Base-by-base conservation (phyloP, 2,888 invertebrate genomes). In the Mimachlamys varia region DNA sequence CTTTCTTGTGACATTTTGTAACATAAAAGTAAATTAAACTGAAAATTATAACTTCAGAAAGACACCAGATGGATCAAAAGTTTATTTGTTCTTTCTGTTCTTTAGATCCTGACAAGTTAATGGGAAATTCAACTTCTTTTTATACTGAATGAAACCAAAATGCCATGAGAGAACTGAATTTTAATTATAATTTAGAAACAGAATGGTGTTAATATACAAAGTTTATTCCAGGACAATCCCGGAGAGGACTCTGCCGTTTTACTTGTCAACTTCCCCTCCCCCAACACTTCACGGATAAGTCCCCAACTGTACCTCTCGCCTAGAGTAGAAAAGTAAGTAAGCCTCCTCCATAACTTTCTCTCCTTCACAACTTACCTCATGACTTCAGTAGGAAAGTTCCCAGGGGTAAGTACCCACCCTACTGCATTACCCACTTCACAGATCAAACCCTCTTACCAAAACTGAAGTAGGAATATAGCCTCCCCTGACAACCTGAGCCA, bases 261-360 rank as follows among this genome's bases (percentile, higher is more conserved):
- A 22, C 95, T 97, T 37, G 97, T 98, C 15, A 97, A 97, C 88
- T 98, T 97, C 95, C 97, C 97, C 4, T 92, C 95, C n/a, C 94
- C 94, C 27, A 97, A 97, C 89, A 97, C 97, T 93, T 96, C 95
- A 87, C 96, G 96, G 87, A 96, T 97, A 19, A 96, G 95, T 22
- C 96, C 97, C 1, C 96, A 97, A 88, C 95, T 98, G 22, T 96
- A 96, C 92, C 94, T 97, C 7, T 97, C 97, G 2, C 97, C 97
- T 19, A 95, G 97, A 91, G 95, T 97, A 3, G 97, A 97, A 94
- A 96, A 97, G 96, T 96, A 93, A 93, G 94, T 91, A 55, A 10
- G 0, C 33, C 33, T 88, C 22, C 33, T 27, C 33, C 27, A n/a
- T n/a, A n/a, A n/a, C n/a, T n/a, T n/a, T n/a, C n/a, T n/a, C n/a